A percentile compares a stretch with the other conserved stretches of the same genome.
Evolutionary conservation across 1,140 invertebrate genomes (phyloP).

Genomic region (Papilio dardanus): DNA sequence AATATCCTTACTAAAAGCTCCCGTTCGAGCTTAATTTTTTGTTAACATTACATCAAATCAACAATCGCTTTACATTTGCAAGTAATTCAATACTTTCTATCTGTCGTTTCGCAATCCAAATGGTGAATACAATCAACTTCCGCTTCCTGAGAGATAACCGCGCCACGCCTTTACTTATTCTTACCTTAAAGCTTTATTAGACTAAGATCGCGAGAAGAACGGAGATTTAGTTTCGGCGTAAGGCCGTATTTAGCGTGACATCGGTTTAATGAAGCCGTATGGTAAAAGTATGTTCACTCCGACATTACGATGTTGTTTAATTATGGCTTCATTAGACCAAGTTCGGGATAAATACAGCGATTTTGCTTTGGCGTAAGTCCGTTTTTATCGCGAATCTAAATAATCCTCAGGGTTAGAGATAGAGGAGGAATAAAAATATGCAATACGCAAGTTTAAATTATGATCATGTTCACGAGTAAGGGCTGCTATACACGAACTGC

Average conservation of each 20-base stretch:
- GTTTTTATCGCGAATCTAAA: too few relatives aligned
- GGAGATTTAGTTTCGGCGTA: too few relatives aligned
- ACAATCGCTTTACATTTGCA: slow-evolving; percentile 44
- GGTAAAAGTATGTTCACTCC: slow-evolving; percentile 48
- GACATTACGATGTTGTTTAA: slow-evolving; percentile 19
- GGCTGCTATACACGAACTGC: too few relatives aligned
- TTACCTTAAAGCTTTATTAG: too few relatives aligned
- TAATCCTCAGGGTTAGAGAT: too few relatives aligned
- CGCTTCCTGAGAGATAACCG: slow-evolving; percentile 74
- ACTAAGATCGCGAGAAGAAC: too few relatives aligned
- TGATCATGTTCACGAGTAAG: background rate
- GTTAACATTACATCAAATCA: slow-evolving; percentile 24
- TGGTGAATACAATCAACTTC: slow-evolving; percentile 69
- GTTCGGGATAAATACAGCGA: too few relatives aligned
- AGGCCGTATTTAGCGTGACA: too few relatives aligned
- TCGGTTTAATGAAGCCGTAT: too few relatives aligned
- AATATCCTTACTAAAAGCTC: slow-evolving; percentile 8
- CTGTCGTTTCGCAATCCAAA: slow-evolving; percentile 56
- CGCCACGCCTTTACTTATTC: slow-evolving; percentile 59
- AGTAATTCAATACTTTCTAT: slow-evolving; percentile 68
- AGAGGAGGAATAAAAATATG: background rate
- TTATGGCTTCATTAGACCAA: too few relatives aligned
- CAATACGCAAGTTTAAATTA: background rate
- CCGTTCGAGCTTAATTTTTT: background rate
- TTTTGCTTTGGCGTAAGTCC: too few relatives aligned